Evolutionary conservation across 2,888 invertebrate genomes (phyloP), one percentile per base, ranked within the genome.

Genomic region (Eumacrocentrus americanus): DNA sequence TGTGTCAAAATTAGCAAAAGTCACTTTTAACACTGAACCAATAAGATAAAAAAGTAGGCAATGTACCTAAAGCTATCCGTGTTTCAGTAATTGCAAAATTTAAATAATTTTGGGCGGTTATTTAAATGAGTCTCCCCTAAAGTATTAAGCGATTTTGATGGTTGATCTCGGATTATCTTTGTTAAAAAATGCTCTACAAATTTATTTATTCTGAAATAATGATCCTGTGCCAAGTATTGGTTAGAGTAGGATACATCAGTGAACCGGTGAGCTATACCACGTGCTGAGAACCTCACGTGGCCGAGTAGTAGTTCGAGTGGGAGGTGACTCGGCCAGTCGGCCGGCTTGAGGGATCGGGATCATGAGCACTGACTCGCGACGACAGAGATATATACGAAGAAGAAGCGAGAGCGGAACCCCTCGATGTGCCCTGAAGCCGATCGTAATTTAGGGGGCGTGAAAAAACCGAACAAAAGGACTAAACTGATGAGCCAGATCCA

Each of bases 371-470:
- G 46, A 46, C 23, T 25, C 23, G 46, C 46, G 23, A 48, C n/a
- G 25, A 48, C 12, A 23, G 25, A 23, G 3, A 16, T 3, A 18
- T 16, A 29, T 9, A 50, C 14, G 35, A 34, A 16, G 11, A 22
- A 12, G 18, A 40, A 53, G 18, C 42, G 40, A 53, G 40, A 53
- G 34, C 53, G 40, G 22, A 40, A 53, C 29, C 40, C 40, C 25
- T 53, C 53, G n/a, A 53, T 29, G 35, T 58, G 47, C 52, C 54
- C 46, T 12, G 22, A 35, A 62, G 40, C 48, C 25, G 37, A 42
- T 61, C 56, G 53, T 62, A 60, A 67, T 67, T 67, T 63, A 62
- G 64, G 58, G 64, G 57, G 58, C 65, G 60, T 63, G 56, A 65
- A 67, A 59, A 66, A 64, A 66, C 58, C 16, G 55, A 29, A 47